Percentiles rank a stretch among this genome's conserved stretches.
These are phyloP conservation scores for Pseudococcus viburni DNA, from an alignment of 2,888 invertebrate genomes.

Conservation along the genomic window DNA sequence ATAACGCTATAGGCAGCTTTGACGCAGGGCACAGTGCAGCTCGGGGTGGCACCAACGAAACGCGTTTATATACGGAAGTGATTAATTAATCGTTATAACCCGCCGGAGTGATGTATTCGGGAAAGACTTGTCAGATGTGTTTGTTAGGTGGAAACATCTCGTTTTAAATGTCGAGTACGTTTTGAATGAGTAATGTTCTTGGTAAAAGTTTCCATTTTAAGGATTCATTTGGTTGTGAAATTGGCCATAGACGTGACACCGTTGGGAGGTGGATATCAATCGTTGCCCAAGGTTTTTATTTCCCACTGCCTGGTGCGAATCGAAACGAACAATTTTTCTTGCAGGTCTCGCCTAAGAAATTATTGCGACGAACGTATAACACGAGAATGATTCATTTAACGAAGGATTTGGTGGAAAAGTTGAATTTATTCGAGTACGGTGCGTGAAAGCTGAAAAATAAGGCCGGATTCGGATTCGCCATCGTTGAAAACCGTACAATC, in stretches of 20 bases:
- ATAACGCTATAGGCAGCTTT: background rate
- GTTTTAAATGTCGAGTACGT: slow-evolving; percentile 17
- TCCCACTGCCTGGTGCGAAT: background rate
- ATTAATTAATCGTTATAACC: slow-evolving; percentile 22
- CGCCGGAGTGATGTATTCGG: slow-evolving; percentile 22
- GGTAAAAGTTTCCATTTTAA: slow-evolving; percentile 1
- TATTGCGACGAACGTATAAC: too few relatives aligned
- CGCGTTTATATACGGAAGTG: background rate
- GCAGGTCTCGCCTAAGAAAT: background rate
- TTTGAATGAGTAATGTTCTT: slow-evolving; percentile 22
- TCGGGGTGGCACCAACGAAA: background rate
- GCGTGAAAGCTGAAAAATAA: too few relatives aligned
- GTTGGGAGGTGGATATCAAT: slow-evolving; percentile 1
- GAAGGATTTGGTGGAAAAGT: too few relatives aligned
- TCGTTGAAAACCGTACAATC: too few relatives aligned
- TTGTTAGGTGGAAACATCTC: background rate
- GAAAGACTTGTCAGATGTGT: slow-evolving; percentile 33
- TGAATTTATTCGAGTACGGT: too few relatives aligned
- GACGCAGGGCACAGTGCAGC: too few relatives aligned
- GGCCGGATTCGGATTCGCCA: too few relatives aligned
- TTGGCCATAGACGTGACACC: background rate
- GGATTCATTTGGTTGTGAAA: slow-evolving; percentile 22
- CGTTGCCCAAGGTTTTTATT: background rate
- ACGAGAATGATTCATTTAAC: too few relatives aligned
- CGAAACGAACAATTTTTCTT: slow-evolving; percentile 12